A percentile compares a stretch with the other conserved stretches of the same genome.
These are phyloP conservation scores for Heliopora coerulea DNA, from an alignment of 92 coral and sea anemone species.

Conservation along the genomic window DNA sequence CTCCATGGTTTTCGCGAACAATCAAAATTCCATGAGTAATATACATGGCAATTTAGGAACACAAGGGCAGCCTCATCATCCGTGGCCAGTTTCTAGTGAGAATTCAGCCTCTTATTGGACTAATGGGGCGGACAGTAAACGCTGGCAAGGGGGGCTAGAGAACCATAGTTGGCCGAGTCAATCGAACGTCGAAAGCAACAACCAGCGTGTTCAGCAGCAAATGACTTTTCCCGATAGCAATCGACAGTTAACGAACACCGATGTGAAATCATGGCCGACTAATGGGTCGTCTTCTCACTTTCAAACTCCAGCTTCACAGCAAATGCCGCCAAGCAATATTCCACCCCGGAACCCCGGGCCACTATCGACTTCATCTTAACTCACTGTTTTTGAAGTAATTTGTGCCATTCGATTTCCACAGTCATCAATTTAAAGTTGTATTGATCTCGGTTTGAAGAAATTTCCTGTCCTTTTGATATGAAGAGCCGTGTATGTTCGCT, in stretches of 20 bases:
- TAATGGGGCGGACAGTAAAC: constrained; percentile 21
- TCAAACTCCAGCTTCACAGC: constrained; percentile 7
- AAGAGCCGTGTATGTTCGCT: too few relatives aligned
- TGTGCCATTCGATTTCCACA: neutral
- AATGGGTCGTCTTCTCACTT: constrained; percentile 30
- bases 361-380: constrained; percentile 1
- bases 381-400: neutral
- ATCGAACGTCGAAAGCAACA: neutral
- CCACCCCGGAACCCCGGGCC: constrained; percentile 23
- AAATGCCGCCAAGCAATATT: constrained; percentile 20
- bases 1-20: constrained; percentile 7
- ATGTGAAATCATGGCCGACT: constrained; percentile 30
- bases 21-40: constrained; percentile 3
- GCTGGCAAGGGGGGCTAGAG: constrained; percentile 33
- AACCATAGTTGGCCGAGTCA: constrained; percentile 3
- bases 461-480: neutral
- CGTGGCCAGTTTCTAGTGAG: constrained; percentile 20
- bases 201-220: constrained; percentile 29
- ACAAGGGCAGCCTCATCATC: constrained; percentile 42
- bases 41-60: constrained; percentile 47
- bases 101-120: constrained; percentile 24
- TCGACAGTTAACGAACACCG: constrained; percentile 15
- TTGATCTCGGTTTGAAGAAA: neutral
- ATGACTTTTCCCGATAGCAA: constrained; percentile 19
- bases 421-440: neutral